Evolutionary conservation across 2,888 invertebrate species (phyloP), one percentile per base, ranked within the genome.

Genomic region (Trichacis sp.): DNA sequence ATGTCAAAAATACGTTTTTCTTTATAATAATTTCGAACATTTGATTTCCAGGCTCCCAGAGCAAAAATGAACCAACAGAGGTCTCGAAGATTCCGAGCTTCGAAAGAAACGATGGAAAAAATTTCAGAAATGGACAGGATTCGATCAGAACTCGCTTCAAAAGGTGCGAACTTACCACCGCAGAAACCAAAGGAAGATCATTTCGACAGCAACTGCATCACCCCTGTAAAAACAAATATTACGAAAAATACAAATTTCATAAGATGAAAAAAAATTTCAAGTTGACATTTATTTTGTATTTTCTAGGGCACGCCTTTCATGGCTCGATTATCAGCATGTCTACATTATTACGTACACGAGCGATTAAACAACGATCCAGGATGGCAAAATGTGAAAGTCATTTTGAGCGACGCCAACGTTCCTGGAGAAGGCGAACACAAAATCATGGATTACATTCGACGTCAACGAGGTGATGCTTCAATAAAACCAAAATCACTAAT

Each of bases 51-150:
- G 97, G 97, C 97, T 1, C 97, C 97, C 0, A 87, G 98, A 71
- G 98, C 98, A 1, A 98, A 98, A 86, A 98, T 98, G 94, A 98
- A 98, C 84, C 98, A 98, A 80, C 98, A 98, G 81, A 88, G 98
- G 82, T 93, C 96, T 3, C 88, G 98, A 51, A 90, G 94, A 78
- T 96, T 95, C 82, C 90, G 96, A 66, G 91, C 96, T 9, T 97
- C 97, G 0, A 92, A 93, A 80, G 96, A 96, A 74, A 95, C 95
- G 0, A 92, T 93, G 79, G 86, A 98, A 83, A 97, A 97, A 84
- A 90, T 93, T 19, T 89, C 91, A 15, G 96, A 97, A 84, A 90
- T 99, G 51, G 89, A 92, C 43, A 88, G 93, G 54, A 90, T 96
- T 66, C 88, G 95, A 17, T 89, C 90, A 0, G 93, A 94, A 74